Conservation (phyloP, 1,140 invertebrate species). For the Aphelinus atriplicis region DNA sequence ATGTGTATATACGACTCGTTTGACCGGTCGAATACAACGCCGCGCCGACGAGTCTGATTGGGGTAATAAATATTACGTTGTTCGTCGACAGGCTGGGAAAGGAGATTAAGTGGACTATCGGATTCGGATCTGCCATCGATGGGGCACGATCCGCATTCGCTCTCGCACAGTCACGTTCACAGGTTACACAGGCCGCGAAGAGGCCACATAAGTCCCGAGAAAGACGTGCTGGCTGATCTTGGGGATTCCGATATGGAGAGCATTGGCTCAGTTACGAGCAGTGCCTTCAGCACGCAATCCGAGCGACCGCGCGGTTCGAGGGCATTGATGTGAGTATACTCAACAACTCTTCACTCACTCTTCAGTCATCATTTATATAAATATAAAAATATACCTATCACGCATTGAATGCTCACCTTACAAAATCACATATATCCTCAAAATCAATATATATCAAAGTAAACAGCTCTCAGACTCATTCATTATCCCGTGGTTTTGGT, state of each 20-base stretch:
- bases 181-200: slow-evolving; percentile 67
- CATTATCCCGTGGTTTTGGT: background rate
- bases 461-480: slow-evolving; percentile 28
- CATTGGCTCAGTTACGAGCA: slow-evolving; percentile 85
- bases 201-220: slow-evolving; percentile 74
- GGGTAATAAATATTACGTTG: background rate
- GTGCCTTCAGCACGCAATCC: slow-evolving; percentile 91
- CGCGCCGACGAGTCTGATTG: no score
- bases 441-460: background rate
- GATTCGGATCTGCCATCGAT: slow-evolving; percentile 80
- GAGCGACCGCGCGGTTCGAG: slow-evolving; percentile 82
- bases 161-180: slow-evolving; percentile 68
- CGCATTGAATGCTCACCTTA: background rate
- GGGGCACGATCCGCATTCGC: slow-evolving; percentile 60
- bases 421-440: background rate
- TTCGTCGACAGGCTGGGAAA: slow-evolving; percentile 73
- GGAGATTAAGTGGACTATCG: slow-evolving; percentile 81
- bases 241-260: slow-evolving; percentile 91
- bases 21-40: no score
- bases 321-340: slow-evolving; percentile 72
- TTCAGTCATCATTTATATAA: slow-evolving; percentile 2
- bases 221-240: slow-evolving; percentile 75
- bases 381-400: slow-evolving; percentile 8
- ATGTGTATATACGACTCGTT: no score
- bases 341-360: slow-evolving; percentile 43